Evolutionary conservation across 2,888 invertebrate species (phyloP).

Genomic region (Gnatocerus cornutus): DNA sequence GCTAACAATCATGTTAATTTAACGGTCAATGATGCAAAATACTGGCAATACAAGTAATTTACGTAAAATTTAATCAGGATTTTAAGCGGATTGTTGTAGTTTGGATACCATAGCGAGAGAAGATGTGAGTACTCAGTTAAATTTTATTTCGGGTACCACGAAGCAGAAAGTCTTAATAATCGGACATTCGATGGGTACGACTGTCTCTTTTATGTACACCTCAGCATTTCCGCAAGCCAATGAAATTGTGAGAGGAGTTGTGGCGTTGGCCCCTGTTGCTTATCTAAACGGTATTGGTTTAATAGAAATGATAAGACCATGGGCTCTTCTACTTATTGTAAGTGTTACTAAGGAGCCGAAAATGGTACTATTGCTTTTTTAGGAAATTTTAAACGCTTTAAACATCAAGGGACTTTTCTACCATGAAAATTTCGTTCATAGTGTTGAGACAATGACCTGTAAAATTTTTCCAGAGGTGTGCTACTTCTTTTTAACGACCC

Average conservation of each 20-base stretch:
- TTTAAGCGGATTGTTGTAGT: slow-evolving; percentile 11
- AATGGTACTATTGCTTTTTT: not conserved
- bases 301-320: not conserved
- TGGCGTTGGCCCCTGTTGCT: slow-evolving; percentile 70
- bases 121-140: slow-evolving; percentile 9
- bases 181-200: slow-evolving; percentile 40
- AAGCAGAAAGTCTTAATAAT: slow-evolving; percentile 54
- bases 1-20: slow-evolving; percentile 5
- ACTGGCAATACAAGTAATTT: slow-evolving; percentile 20
- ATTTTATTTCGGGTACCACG: slow-evolving; percentile 8
- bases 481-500: not conserved
- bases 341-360: not conserved
- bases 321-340: not conserved
- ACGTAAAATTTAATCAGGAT: not conserved
- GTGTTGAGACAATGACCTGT: not conserved
- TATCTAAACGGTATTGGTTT: not conserved
- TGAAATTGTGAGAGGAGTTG: slow-evolving; percentile 77
- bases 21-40: slow-evolving; percentile 15
- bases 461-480: slow-evolving; percentile 4
- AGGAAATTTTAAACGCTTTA: slow-evolving; percentile 1
- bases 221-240: slow-evolving; percentile 74
- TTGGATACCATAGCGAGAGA: slow-evolving; percentile 27
- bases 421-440: slow-evolving; percentile 12
- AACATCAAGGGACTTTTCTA: slow-evolving; percentile 15
- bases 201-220: slow-evolving; percentile 16